Base-by-base conservation (phyloP, 2,797 vertebrate species). In the Ceryle rudis region DNA sequence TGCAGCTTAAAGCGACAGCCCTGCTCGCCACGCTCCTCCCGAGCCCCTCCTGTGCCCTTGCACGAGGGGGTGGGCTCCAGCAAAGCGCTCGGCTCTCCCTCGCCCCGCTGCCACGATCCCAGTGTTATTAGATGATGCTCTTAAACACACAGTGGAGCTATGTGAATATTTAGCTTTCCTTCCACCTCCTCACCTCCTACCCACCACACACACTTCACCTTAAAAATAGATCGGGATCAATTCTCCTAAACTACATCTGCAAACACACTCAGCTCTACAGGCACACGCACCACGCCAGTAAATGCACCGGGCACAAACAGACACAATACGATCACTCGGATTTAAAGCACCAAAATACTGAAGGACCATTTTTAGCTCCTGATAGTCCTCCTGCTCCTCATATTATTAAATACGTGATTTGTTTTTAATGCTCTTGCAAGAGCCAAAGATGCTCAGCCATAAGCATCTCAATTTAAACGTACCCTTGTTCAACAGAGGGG, bases 141-240 rank as follows among this genome's bases (percentile, higher is more conserved):
- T 95, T 42, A 26, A 93, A 91, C 87, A 73, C 81, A 58, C 47
- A 72, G 95, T 1, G 55, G 83, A 94, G 95, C 93, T 89, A 69
- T 92, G 95, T 86, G 96, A 97, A 94, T 93, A 96, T 95, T 95
- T 95, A 95, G 96, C 95, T 96, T 94, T 46, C 79, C 95, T 82
- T 93, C 97, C 95, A 94, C 95, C 96, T 96, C 93, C 96, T 96
- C 96, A 35, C 95, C 97, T 96, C 95, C 96, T 70, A 95, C 94
- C 87, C 91, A 44, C 91, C 84, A 57, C 93, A 78, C 96, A 94
- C 95, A 94, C 89, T 93, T 81, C 3, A 71, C 95, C 96, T 94
- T 87, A 95, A 95, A 97, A 97, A 97, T 95, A 94, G 96, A 95
- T 64, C 1, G 77, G 91, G 92, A 97, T 89, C 78, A 51, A 90